Base-by-base conservation (phyloP, 2,113 vertebrate species). In the Lamprotornis superbus region DNA sequence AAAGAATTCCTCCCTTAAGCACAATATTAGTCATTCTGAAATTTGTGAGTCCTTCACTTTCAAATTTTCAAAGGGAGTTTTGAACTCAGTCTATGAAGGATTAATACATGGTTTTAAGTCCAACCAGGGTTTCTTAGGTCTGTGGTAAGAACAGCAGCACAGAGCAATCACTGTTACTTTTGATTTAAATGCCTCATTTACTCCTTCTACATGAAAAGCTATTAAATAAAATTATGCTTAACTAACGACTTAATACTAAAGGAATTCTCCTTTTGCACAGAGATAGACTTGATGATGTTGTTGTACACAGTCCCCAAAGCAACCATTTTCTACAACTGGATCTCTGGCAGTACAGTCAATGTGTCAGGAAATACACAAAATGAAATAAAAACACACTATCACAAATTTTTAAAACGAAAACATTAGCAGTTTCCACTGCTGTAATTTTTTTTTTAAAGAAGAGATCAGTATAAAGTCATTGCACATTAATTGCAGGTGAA, bases 121-220 rank as follows among this genome's bases (percentile, higher is more conserved):
- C 44, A 87, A 79, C 19, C n/a, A 79, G n/a, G 25, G 57, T 33
- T 87, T 85, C 27, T 30, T 33, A 35, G 12, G 21, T 83, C 76
- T 2, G 0, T 8, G 12, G 17, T 37, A 23, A 90, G 71, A 77
- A 76, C 4, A 60, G 75, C 24, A 90, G 40, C 63, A 69, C 16
- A 69, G 68, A 60, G 37, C 40, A 64, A 82, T 60, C 79, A 44
- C 79, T 67, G 37, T 28, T 79, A 50, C 57, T 63, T 40, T 52
- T 82, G 47, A 76, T 80, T 80, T 86, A 86, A 95, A 83, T 65
- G 37, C 49, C 55, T 95, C 76, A 57, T 94, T 95, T 95, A 61
- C 46, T 83, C 76, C 59, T 95, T 92, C 40, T 37, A 73, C 59
- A 19, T 37, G 46, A 67, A 70, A 33, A 65, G 30, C 8, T 77